Evolutionary conservation across 1,140 invertebrate genomes (phyloP).

Genomic region (Drusus annulatus): DNA sequence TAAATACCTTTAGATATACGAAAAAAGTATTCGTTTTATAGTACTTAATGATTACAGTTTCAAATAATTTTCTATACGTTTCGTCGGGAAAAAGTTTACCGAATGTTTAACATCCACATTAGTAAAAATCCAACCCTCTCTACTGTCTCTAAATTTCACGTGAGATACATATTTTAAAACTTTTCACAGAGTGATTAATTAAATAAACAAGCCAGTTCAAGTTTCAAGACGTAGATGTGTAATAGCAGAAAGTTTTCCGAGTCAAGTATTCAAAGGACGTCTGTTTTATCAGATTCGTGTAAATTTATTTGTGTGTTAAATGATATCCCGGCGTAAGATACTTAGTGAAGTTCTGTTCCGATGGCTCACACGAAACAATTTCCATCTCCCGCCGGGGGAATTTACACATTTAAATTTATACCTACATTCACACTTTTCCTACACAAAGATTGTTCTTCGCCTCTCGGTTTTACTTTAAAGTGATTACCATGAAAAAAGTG

Average conservation of each 20-base stretch:
- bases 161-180: neutral
- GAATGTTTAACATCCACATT: too few relatives aligned
- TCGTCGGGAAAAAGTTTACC: too few relatives aligned
- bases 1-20: too few relatives aligned
- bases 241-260: too few relatives aligned
- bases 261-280: too few relatives aligned
- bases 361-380: constrained; percentile 3
- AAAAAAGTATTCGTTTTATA: too few relatives aligned
- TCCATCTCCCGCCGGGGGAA: neutral
- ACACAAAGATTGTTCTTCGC: constrained; percentile 3
- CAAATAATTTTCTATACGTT: too few relatives aligned
- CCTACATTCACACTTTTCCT: constrained; percentile 10
- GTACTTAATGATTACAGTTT: too few relatives aligned
- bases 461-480: neutral
- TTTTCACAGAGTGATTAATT: neutral
- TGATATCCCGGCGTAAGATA: neutral
- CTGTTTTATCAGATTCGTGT: neutral
- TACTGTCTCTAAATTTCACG: too few relatives aligned
- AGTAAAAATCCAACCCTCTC: too few relatives aligned
- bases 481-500: neutral
- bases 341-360: neutral
- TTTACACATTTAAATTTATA: constrained; percentile 18
- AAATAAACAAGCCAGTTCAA: neutral
- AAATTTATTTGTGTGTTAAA: neutral
- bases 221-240: neutral